Base-by-base conservation (phyloP, 2,113 vertebrate species). In the Siniperca chuatsi region DNA sequence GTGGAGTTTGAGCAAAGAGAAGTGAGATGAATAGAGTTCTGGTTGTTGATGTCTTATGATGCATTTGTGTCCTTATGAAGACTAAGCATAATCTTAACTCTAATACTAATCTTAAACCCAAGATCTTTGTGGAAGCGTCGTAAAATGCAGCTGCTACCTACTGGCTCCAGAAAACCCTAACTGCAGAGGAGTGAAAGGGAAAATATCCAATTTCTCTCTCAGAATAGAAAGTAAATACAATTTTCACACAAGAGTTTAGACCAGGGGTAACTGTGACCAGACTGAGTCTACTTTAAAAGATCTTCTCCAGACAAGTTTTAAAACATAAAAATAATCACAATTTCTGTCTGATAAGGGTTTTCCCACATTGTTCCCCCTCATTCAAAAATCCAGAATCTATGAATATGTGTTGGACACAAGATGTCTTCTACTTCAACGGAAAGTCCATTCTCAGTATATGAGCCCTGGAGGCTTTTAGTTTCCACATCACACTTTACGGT, bases 1-100 rank as follows among this genome's bases (percentile, higher is more conserved):
- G 29, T 58, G 6, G 25, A 60, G 64, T 42, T 68, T 65, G 44
- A 40, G 42, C 52, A 78, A 66, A 74, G 23, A 72, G 2, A 66
- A 8, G 18, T 7, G 12, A 70, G n/a, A 64, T 77, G 13, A 46
- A 58, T 23, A 57, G 8, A 37, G 6, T n/a, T 20, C 55, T 37
- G 46, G 37, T n/a, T 55, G 75, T 16, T 58, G 46, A 58, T 13
- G 40, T 50, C 62, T 72, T 0, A 40, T 50, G 3, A 37, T 42
- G 50, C 71, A 44, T 44, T 9, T 44, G 10, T 46, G 25, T 48
- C 25, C 10, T 35, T n/a, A 58, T 23, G 13, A 70, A 37, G 44
- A 12, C 42, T 37, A 18, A 62, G 29, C 9, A 70, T 37, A 58
- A 46, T 68, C 12, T 70, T 37, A 68, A 68, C 12, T 33, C 35